Conservation (phyloP, 2,113 vertebrate genomes). For the Oreotrochilus melanogaster region DNA sequence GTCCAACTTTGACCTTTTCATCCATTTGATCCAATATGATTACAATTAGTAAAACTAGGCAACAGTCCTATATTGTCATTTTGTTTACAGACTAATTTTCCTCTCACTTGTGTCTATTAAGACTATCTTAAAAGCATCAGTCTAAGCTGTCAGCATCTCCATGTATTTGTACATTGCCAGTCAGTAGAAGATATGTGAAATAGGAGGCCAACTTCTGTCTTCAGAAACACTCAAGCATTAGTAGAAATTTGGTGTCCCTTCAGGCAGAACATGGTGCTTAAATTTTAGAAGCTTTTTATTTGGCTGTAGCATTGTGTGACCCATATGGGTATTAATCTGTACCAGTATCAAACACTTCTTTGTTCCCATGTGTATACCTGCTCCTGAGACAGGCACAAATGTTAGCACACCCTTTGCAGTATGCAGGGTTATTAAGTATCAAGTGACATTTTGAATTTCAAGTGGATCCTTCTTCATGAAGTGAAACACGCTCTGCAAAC, state of each 20-base stretch:
- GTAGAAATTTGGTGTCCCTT: background rate
- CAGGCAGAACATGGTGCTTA: background rate
- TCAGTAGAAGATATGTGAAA: background rate
- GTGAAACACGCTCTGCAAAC: background rate
- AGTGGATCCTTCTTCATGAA: background rate
- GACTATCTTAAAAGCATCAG: background rate
- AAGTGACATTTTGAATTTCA: constrained; percentile 34
- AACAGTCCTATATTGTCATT: background rate
- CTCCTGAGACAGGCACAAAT: background rate
- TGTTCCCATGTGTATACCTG: background rate
- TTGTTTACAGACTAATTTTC: background rate
- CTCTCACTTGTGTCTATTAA: background rate
- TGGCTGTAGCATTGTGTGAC: background rate
- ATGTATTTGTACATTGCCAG: background rate
- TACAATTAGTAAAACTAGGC: background rate
- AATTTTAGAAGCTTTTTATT: background rate
- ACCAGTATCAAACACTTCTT: background rate
- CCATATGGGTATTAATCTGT: background rate
- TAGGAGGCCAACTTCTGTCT: background rate
- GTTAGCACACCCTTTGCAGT: background rate
- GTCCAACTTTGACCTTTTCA: background rate
- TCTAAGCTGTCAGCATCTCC: background rate
- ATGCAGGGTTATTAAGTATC: background rate
- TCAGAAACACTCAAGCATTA: fast-evolving
- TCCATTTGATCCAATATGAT: background rate